Base-by-base conservation (phyloP, 2,113 vertebrate species). In the Centrocercus urophasianus region DNA sequence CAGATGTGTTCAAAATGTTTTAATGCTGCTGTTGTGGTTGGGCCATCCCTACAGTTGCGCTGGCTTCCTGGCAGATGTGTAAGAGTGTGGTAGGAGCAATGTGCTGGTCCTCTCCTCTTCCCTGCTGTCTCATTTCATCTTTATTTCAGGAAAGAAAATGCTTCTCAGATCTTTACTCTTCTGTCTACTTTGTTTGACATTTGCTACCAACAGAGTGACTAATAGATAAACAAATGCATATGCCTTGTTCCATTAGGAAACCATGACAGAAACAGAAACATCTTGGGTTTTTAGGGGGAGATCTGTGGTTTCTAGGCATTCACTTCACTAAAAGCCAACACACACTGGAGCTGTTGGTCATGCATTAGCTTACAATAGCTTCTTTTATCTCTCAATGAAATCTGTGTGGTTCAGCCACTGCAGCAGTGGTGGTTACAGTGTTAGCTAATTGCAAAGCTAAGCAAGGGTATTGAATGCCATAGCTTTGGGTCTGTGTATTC, bases 291-390 rank as follows among this genome's bases (percentile, higher is more conserved):
- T 0, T 15, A 60, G 91, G 73, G 52, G 2, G 8, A 71, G 74
- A 36, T 72, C 75, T 81, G 73, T 60, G 61, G 88, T 86, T 93
- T 88, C 67, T 54, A 89, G 74, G 78, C 90, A 63, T 67, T 86
- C 61, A 13, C 45, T 93, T 89, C 66, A 56, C 84, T 86, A 36
- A 83, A 72, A 78, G 42, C 42, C 1, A 5, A 42, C 88, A 54
- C 6, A 0, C 52, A 57, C 72, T 78, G 80, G 73, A 93, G 76
- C 83, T 93, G 76, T 76, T 88, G 88, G 72, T 86, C 72, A 71
- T 79, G 70, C 82, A 59, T 93, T 65, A 77, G 42, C 32, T 87
- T 45, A 95, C 79, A 97, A 93, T 92, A 38, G 77, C 38, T 43
- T 83, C 93, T 94, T 96, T 97, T 83, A 71, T 83, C 64, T 94